Conservation (phyloP, 2,888 invertebrate genomes). For the Drosophila niveifrons region DNA sequence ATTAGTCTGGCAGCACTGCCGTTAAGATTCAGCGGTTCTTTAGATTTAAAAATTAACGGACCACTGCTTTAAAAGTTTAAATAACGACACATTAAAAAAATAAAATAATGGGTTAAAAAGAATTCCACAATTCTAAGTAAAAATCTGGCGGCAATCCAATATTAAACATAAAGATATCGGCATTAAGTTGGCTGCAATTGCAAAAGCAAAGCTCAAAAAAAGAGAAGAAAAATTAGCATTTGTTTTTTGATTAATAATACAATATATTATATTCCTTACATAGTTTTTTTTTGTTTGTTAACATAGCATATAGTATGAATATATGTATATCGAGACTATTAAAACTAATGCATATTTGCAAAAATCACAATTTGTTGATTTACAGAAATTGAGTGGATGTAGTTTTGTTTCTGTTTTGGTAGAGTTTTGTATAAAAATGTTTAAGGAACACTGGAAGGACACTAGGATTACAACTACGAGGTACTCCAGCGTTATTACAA, state of each 20-base stretch:
- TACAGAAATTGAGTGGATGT: conserved; percentile 36
- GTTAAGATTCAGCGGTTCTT: neutral
- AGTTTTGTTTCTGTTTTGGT: conserved; percentile 28
- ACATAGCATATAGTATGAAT: conserved; percentile 16
- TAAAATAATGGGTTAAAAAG: too few relatives aligned
- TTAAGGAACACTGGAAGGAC: conserved; percentile 46
- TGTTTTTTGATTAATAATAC: conserved; percentile 4
- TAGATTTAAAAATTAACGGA: neutral
- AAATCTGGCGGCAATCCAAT: too few relatives aligned
- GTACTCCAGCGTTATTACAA: conserved; percentile 21
- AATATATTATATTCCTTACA: conserved; percentile 19
- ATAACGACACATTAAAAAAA: neutral
- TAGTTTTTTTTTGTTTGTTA: conserved; percentile 22
- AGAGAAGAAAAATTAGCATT: too few relatives aligned
- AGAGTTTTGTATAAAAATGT: conserved; percentile 9
- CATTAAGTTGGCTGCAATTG: too few relatives aligned
- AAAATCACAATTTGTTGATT: conserved; percentile 46
- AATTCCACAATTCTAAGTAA: too few relatives aligned
- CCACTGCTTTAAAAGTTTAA: neutral
- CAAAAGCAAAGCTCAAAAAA: neutral
- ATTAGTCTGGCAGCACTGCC: conserved; percentile 3
- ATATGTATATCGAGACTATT: conserved; percentile 30
- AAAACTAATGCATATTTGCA: conserved; percentile 42
- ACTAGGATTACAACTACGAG: conserved; percentile 33
- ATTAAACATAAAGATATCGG: too few relatives aligned